Base-by-base conservation (phyloP, 2,888 invertebrate genomes). In the Reticulitermes lucifugus region DNA sequence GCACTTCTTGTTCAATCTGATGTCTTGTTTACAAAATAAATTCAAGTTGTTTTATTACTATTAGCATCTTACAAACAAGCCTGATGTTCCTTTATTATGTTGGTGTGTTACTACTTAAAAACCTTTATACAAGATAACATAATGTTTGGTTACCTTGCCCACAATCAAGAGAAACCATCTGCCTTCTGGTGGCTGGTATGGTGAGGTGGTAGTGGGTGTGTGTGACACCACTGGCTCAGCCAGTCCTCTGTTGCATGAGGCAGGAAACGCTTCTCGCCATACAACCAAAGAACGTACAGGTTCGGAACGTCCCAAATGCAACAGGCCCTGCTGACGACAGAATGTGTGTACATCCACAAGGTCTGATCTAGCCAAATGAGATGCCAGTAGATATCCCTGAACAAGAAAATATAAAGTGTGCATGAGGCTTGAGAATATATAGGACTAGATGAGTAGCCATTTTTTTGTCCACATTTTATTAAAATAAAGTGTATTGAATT, bases 351-450 rank as follows among this genome's bases (percentile, higher is more conserved):
- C 93, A 89, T 96, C 96, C 77, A 94, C 92, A 83, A 96, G 92
- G 90, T 97, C 96, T 85, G 94, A 94, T 83, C 94, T 93, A 86
- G 94, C 94, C 87, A 98, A 92, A 90, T 98, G 97, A 12, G 95
- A 96, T 85, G 95, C 94, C 77, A 98, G 90, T 86, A 98, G 91
- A 90, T 95, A 95, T 25, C 95, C 95, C 88, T 94, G 91, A 87
- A 91, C 93, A 29, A 81, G 21, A 70, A 81, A 80, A 80, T 4
- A 14, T n/a, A 25, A 65, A 65, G 9, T 65, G 65, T 65, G 25
- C 65, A 65, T 65, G 25, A 22, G 60, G 12, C 60, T 60, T 51
- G 51, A 55, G 18, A 46, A 46, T 12, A 46, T 60, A 22, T 60
- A 60, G 18, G 60, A 21, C 60, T 22, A n/a, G 10, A 46, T 46